These are phyloP conservation scores for Thalpophila matura DNA, from an alignment of 2,888 invertebrate genomes.

Conservation along the genomic window DNA sequence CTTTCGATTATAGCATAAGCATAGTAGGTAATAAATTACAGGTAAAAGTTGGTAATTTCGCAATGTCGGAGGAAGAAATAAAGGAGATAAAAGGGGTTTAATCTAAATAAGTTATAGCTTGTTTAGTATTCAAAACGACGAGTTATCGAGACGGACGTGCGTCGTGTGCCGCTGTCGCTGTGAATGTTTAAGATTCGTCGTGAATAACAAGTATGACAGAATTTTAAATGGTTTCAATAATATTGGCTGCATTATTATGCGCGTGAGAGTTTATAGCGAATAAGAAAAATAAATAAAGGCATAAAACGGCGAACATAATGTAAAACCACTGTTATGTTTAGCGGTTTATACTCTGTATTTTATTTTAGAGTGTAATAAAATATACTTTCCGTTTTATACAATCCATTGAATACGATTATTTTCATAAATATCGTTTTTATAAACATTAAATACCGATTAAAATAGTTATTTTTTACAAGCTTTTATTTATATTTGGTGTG, in stretches of 20 bases:
- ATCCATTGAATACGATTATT: too few species aligned
- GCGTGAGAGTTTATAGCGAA: conserved; percentile 59
- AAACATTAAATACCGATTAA: too few species aligned
- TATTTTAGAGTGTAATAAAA: too few species aligned
- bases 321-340: too few species aligned
- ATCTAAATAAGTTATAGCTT: conserved; percentile 44
- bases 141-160: conserved; percentile 79
- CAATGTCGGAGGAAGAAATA: conserved; percentile 7
- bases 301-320: conserved; percentile 3
- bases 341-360: too few species aligned
- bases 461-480: too few species aligned
- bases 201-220: conserved; percentile 76
- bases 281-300: conserved; percentile 53
- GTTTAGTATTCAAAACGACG: conserved; percentile 78
- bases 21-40: neutral
- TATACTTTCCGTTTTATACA: too few species aligned
- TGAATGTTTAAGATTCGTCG: conserved; percentile 72
- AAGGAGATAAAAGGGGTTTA: conserved; percentile 23
- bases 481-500: too few species aligned
- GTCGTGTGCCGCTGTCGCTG: conserved; percentile 85
- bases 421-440: too few species aligned
- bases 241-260: conserved; percentile 57
- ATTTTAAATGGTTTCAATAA: conserved; percentile 69
- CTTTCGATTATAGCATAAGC: neutral
- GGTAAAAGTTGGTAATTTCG: conserved; percentile 16